phyloP scores from a whole-genome alignment of 2,888 invertebrate species.

The Leptinotarsa juncta region DNA sequence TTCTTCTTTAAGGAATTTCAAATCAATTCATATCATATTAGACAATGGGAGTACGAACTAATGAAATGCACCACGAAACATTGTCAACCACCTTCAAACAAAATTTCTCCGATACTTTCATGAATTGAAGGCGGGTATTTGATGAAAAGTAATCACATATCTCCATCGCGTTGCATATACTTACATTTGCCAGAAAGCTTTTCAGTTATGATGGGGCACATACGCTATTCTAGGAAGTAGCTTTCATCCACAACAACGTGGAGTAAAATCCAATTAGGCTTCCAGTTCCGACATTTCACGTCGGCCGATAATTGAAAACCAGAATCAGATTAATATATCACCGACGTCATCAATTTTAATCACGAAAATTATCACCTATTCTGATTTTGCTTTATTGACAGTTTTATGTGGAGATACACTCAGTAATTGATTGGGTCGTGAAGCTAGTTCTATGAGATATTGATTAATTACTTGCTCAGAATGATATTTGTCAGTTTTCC shows the following conservation, averaged over 20 bases:
- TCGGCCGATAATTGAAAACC: slow-evolving; percentile 4
- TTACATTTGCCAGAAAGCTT: background rate
- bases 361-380: background rate
- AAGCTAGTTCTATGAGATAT: background rate
- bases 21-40: too few species aligned
- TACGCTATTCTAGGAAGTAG: background rate
- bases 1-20: too few species aligned
- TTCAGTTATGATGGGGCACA: background rate
- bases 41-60: too few species aligned
- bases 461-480: background rate
- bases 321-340: background rate
- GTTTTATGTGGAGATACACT: background rate
- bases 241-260: slow-evolving; percentile 4
- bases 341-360: slow-evolving; percentile 6
- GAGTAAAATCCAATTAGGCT: slow-evolving; percentile 12
- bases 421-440: background rate
- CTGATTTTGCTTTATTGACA: slow-evolving; percentile 1
- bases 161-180: background rate
- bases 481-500: background rate
- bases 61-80: too few species aligned
- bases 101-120: too few species aligned
- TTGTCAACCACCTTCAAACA: too few species aligned
- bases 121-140: background rate
- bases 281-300: background rate
- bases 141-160: background rate